Conservation (phyloP, 2,113 vertebrate species). For the Tetrao urogallus region DNA sequence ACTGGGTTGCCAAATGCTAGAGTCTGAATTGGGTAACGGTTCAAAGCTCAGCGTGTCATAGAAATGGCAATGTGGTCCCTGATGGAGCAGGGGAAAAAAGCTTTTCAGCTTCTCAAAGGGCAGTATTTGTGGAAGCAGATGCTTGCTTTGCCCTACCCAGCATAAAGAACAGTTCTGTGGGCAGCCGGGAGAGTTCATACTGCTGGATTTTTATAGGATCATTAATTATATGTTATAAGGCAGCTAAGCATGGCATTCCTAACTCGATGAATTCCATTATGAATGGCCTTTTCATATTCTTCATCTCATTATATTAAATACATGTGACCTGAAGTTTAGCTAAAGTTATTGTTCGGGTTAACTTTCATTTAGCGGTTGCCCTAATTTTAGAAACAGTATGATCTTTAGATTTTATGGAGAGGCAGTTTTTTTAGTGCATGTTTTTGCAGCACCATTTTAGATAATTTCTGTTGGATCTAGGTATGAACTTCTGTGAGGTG, state of each 20-base stretch:
- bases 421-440: constrained; percentile 25
- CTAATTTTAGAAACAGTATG: constrained; percentile 74
- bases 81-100: constrained; percentile 4
- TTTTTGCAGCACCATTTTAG: constrained; percentile 62
- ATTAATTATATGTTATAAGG: constrained; percentile 78
- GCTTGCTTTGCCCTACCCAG: constrained; percentile 59
- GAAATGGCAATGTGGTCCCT: constrained; percentile 56
- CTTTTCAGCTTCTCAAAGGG: constrained; percentile 65
- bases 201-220: constrained; percentile 74
- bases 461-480: constrained; percentile 29
- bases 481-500: constrained; percentile 18
- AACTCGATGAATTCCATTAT: constrained; percentile 75
- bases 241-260: constrained; percentile 75
- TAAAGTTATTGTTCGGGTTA: constrained; percentile 77
- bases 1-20: constrained; percentile 52
- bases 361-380: constrained; percentile 74
- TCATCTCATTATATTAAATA: constrained; percentile 76
- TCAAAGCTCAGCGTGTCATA: constrained; percentile 47
- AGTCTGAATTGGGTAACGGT: constrained; percentile 45
- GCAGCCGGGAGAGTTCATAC: constrained; percentile 53
- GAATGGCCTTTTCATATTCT: constrained; percentile 78
- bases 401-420: constrained; percentile 74
- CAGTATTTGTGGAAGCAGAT: constrained; percentile 61
- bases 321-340: constrained; percentile 75
- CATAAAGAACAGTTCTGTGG: constrained; percentile 55